phyloP scores from a whole-genome alignment of 1,140 invertebrate species.

The Helicoverpa zea region DNA sequence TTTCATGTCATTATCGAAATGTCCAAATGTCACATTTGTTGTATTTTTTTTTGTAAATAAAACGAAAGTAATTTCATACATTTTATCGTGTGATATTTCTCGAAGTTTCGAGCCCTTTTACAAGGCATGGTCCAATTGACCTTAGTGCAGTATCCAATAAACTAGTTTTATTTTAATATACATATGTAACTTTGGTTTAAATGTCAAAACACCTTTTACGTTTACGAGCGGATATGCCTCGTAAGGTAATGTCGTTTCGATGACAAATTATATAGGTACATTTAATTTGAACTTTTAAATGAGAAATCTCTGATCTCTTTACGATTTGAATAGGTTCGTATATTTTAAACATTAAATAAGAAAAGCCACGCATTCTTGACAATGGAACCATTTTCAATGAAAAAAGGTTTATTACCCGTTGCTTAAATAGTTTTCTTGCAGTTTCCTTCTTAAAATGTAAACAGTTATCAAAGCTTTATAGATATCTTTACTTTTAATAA shows the following conservation, averaged over 20 bases:
- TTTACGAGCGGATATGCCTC: background rate
- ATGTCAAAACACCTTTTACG: conserved; percentile 14
- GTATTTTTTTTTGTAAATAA: background rate
- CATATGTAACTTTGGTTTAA: background rate
- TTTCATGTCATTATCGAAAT: background rate
- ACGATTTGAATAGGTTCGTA: too few species aligned
- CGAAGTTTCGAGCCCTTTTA: conserved; percentile 18
- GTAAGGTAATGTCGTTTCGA: conserved; percentile 5
- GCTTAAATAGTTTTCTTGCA: too few species aligned
- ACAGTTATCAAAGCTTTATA: too few species aligned
- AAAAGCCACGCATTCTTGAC: too few species aligned
- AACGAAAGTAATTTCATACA: conserved; percentile 6
- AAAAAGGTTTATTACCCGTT: too few species aligned
- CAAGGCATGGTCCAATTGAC: background rate
- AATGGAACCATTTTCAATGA: too few species aligned
- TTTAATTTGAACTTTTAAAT: background rate
- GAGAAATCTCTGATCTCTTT: too few species aligned
- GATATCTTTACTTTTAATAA: too few species aligned
- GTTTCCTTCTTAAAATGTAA: too few species aligned
- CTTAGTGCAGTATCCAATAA: background rate
- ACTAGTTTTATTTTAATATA: conserved; percentile 33
- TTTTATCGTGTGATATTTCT: conserved; percentile 14
- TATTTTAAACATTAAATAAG: too few species aligned
- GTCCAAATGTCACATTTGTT: background rate
- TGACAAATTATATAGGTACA: conserved; percentile 6